Evolutionary conservation across 2,888 invertebrate genomes (phyloP), one percentile per base, ranked within the genome.

Genomic region (Xanthorhoe designata): DNA sequence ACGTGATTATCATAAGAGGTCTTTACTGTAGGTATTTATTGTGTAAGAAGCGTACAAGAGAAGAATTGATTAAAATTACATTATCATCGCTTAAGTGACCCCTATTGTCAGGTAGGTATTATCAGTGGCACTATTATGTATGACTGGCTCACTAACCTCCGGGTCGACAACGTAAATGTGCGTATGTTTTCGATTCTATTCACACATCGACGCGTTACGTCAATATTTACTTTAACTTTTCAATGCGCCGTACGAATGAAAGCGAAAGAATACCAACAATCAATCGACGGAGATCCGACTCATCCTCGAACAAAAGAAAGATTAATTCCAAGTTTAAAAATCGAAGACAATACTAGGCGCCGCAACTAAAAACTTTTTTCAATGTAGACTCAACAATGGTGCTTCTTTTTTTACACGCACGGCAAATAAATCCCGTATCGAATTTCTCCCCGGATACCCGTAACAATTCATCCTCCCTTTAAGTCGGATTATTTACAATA

Each of bases 281-380:
- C 63, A 71, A 75, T 75, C 69, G 71, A 73, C 72, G 69, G 61
- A 64, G 19, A 60, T 47, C 38, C 83, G 71, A 85, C 82, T 87
- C 84, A 87, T 79, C 78, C 71, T 58, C 58, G 64, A 78, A 85
- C 84, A 86, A 87, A 84, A 75, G 74, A 66, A 75, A 83, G 82
- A 84, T 83, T 86, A 79, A 83, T 82, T 76, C 80, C 78, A 81
- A 87, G 82, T 86, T 84, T 83, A 82, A 86, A 70, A 82, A 87
- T 88, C 86, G 79, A 87, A 85, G 87, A 84, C 78, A 83, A 89
- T 76, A 85, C 80, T n/a, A 78, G 72, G 80, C 77, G 79, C 80
- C 83, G 82, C 71, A 78, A 76, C 75, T 80, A 80, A 78, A 87
- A 91, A 88, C 86, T 90, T 91, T 91, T 42, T 89, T 87, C 87